Percentiles rank a stretch among this genome's conserved stretches.
Evolutionary conservation across 2,113 vertebrate genomes (phyloP).

Genomic region (Thomomys bottae): DNA sequence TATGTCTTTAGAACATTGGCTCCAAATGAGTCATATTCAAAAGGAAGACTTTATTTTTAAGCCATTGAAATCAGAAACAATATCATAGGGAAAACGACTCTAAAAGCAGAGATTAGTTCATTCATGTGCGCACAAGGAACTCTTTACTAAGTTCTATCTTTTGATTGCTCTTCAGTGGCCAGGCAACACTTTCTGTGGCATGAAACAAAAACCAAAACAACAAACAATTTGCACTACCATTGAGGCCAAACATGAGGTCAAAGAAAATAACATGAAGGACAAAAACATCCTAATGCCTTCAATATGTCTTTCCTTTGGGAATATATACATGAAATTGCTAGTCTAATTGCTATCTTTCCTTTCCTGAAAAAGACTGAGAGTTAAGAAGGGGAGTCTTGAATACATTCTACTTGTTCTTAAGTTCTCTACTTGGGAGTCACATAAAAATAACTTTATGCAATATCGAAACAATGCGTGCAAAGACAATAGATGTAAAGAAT

Average conservation of each 20-base stretch:
- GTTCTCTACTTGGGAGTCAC: neutral
- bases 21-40: conserved; percentile 80
- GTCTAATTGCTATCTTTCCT: neutral
- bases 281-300: neutral
- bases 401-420: neutral
- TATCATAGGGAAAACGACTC: conserved; percentile 44
- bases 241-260: conserved; percentile 17
- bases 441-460: too few relatives aligned
- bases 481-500: neutral
- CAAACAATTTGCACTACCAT: conserved; percentile 22
- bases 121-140: conserved; percentile 49
- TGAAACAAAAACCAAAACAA: neutral
- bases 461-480: neutral
- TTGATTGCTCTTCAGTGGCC: conserved; percentile 43
- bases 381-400: conserved; percentile 9
- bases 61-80: conserved; percentile 65
- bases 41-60: conserved; percentile 74
- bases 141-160: conserved; percentile 52
- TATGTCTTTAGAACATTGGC: conserved; percentile 72
- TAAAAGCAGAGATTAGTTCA: conserved; percentile 71
- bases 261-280: neutral
- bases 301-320: conserved; percentile 6
- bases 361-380: neutral
- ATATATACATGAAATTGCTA: conserved; percentile 35
- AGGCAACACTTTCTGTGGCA: neutral